Base-by-base conservation (phyloP, 2,888 invertebrate species). In the Schizotus pectinicornis region DNA sequence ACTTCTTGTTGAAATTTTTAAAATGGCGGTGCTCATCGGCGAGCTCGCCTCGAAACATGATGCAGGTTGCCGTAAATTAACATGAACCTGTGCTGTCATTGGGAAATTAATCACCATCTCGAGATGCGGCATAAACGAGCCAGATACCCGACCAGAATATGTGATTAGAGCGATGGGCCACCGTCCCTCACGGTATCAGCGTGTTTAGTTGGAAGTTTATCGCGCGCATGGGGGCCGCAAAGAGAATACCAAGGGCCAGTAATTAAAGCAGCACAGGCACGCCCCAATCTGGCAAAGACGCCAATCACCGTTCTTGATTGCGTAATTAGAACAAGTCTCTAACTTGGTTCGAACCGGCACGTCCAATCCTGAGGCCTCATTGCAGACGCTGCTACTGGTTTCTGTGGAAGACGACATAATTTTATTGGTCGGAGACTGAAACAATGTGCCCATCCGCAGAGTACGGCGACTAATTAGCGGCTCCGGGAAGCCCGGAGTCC, bases 261-360 rank as follows among this genome's bases (percentile, higher is more conserved):
- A 79, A 79, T 79, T 79, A 79, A 79, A 77, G 75, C 77, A 71
- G 63, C 42, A 51, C 57, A 64, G 67, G 68, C 73, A 71, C 77
- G 71, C 77, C 77, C 75, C 69, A 56, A 37, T 61, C 62, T 12
- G 59, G 63, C 65, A 67, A 64, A 68, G 68, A 66, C 67, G 62
- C 79, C 79, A 79, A 79, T 77, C 65, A 63, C 61, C 60, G 63
- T 56, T 64, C 72, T 79, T 79, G 79, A 79, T 79, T 79, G 75
- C 73, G 75, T 79, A 79, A 79, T 79, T 79, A 79, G 77, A 78
- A 78, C 78, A 77, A 76, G 73, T 72, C 75, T 67, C 69, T 71
- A 69, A 70, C 73, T 71, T 63, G 71, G 72, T 64, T 69, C 70
- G 68, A 64, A 67, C 69, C 65, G 56, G 58, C 63, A 60, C 69